A percentile compares a stretch with the other conserved stretches of the same genome.
Conservation (phyloP, 1,140 invertebrate genomes). For the Microplitis demolitor region DNA sequence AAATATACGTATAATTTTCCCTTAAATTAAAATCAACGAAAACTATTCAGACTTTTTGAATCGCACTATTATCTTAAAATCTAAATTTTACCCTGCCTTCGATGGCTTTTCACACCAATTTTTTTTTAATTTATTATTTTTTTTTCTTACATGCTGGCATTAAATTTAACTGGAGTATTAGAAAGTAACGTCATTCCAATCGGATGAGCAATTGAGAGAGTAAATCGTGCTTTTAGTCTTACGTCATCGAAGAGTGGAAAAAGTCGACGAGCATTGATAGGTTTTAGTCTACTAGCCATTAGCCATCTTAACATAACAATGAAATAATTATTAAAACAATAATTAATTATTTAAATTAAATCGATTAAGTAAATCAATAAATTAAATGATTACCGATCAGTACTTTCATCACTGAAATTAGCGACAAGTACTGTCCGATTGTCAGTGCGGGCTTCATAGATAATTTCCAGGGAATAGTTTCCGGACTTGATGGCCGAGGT, state of each 20-base stretch:
- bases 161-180: conserved; percentile 51
- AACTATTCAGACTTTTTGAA: too few species aligned
- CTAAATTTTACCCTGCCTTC: too few species aligned
- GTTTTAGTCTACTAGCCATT: conserved; percentile 67
- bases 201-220: conserved; percentile 51
- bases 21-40: too few species aligned
- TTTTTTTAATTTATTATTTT: too few species aligned
- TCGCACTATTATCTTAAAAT: too few species aligned
- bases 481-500: conserved; percentile 31
- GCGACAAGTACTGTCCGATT: conserved; percentile 32
- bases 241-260: conserved; percentile 80
- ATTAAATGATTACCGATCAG: conserved; percentile 26
- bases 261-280: conserved; percentile 66
- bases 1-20: too few species aligned
- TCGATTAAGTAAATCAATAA: conserved; percentile 4
- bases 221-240: conserved; percentile 64
- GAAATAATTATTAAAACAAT: background rate
- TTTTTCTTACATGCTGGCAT: conserved; percentile 38
- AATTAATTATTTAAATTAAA: conserved; percentile 1
- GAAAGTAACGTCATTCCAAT: conserved; percentile 45
- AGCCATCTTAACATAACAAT: conserved; percentile 58
- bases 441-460: conserved; percentile 39
- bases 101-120: too few species aligned
- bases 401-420: conserved; percentile 30
- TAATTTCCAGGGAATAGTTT: conserved; percentile 42